Conservation (phyloP, 2,888 invertebrate species). For the Chesias legatella region DNA sequence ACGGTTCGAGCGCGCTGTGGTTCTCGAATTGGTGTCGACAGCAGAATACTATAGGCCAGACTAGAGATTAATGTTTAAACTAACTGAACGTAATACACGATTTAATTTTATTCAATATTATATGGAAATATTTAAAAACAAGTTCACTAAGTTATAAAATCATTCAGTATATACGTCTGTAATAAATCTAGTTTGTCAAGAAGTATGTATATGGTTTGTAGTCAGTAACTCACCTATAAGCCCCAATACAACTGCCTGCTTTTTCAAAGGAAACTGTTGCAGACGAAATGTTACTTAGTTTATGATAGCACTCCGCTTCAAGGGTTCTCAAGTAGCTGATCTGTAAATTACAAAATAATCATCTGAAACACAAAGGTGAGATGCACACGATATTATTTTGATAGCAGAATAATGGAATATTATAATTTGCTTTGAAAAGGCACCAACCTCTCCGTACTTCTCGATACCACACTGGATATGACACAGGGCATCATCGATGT, state of each 20-base stretch:
- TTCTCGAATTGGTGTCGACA: slow-evolving; percentile 48
- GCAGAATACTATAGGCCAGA: slow-evolving; percentile 39
- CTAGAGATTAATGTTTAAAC: background rate
- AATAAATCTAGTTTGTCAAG: too few relatives aligned
- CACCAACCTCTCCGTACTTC: slow-evolving; percentile 58
- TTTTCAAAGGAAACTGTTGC: slow-evolving; percentile 48
- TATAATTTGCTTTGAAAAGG: background rate
- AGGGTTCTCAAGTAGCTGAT: slow-evolving; percentile 52
- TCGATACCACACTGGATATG: slow-evolving; percentile 45
- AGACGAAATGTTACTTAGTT: slow-evolving; percentile 36
- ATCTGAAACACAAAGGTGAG: too few relatives aligned
- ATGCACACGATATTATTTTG: too few relatives aligned
- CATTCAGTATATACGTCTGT: too few relatives aligned
- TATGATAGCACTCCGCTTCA: slow-evolving; percentile 60
- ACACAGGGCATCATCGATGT: slow-evolving; percentile 53
- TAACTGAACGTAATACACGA: too few relatives aligned
- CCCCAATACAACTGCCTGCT: slow-evolving; percentile 36
- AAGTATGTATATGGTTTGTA: too few relatives aligned
- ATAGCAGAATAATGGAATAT: too few relatives aligned
- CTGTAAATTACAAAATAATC: slow-evolving; percentile 31
- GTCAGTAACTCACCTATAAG: slow-evolving; percentile 50
- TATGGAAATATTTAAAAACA: too few relatives aligned
- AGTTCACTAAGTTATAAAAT: too few relatives aligned
- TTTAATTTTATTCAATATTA: too few relatives aligned
- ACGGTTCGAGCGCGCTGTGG: slow-evolving; percentile 37